Conservation (phyloP, 2,888 invertebrate species). For the Enchytraeus crypticus region DNA sequence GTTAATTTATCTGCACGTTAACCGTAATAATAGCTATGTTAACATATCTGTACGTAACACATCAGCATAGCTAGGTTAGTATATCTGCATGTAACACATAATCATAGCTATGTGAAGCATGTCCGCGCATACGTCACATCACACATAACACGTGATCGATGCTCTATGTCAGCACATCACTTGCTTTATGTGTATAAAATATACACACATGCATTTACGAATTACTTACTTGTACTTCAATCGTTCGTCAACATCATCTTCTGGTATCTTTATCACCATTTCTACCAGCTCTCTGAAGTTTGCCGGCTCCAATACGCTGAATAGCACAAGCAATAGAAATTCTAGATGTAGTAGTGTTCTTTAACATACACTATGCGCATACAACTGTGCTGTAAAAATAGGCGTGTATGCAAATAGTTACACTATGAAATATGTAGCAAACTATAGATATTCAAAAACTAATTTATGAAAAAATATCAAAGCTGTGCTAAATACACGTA, state of each 20-base stretch:
- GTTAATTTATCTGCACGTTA: background rate
- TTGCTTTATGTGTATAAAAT: too few species aligned
- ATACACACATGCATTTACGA: background rate
- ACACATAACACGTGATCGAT: background rate
- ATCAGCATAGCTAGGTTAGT: too few species aligned
- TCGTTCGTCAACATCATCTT: constrained; percentile 64
- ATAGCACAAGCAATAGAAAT: too few species aligned
- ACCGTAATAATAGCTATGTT: background rate
- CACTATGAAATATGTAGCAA: too few species aligned
- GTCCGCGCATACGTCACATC: background rate
- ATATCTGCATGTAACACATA: too few species aligned
- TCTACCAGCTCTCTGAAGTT: constrained; percentile 76
- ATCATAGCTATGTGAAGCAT: background rate
- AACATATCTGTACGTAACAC: too few species aligned
- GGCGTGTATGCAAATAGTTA: too few species aligned
- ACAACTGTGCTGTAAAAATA: too few species aligned
- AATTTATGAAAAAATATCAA: background rate
- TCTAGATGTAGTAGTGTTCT: too few species aligned
- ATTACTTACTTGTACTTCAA: constrained; percentile 63
- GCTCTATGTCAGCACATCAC: background rate
- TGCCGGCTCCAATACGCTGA: constrained; percentile 73
- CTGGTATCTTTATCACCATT: constrained; percentile 77
- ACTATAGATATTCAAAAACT: background rate
- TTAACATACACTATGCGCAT: too few species aligned
- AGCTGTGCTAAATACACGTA: too few species aligned